phyloP scores from a whole-genome alignment of 2,797 vertebrate species.

The Lutjanus argentimaculatus region DNA sequence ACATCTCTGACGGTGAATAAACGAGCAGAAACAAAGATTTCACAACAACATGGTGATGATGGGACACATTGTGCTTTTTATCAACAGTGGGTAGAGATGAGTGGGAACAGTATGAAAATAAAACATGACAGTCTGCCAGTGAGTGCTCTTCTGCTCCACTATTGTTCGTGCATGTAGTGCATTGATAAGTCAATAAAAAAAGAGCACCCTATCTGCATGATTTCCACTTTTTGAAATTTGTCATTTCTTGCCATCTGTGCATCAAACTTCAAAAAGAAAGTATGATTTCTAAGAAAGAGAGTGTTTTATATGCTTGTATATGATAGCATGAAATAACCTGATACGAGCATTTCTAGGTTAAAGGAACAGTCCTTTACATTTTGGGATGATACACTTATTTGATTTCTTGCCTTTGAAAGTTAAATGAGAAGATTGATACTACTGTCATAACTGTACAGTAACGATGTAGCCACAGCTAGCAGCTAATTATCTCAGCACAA shows the following conservation, averaged over 20 bases:
- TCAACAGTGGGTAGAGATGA: not conserved
- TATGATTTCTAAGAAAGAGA: not conserved
- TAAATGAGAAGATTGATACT: too few species aligned
- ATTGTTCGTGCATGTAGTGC: not conserved
- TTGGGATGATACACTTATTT: not conserved
- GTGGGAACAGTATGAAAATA: constrained; percentile 10
- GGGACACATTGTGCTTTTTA: constrained; percentile 10
- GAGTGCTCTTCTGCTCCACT: not conserved
- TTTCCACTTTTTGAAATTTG: not conserved
- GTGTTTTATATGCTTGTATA: not conserved
- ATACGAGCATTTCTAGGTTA: not conserved
- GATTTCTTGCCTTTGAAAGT: not conserved
- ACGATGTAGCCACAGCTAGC: too few species aligned
- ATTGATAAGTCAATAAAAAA: constrained; percentile 10
- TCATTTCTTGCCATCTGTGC: not conserved
- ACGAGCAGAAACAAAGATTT: constrained; percentile 30
- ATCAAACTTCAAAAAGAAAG: not conserved
- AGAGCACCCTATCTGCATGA: not conserved
- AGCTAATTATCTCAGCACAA: too few species aligned
- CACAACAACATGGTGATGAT: constrained; percentile 1
- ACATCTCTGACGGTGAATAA: constrained; percentile 33
- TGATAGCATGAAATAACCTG: not conserved
- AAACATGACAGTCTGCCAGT: constrained; percentile 2
- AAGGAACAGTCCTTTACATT: not conserved
- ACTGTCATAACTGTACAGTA: too few species aligned